Evolutionary conservation across 30 jellyfish, hydroid and myxozoan species (phyloP), one percentile per base, ranked within the genome.

Genomic region (Pelagia noctiluca): DNA sequence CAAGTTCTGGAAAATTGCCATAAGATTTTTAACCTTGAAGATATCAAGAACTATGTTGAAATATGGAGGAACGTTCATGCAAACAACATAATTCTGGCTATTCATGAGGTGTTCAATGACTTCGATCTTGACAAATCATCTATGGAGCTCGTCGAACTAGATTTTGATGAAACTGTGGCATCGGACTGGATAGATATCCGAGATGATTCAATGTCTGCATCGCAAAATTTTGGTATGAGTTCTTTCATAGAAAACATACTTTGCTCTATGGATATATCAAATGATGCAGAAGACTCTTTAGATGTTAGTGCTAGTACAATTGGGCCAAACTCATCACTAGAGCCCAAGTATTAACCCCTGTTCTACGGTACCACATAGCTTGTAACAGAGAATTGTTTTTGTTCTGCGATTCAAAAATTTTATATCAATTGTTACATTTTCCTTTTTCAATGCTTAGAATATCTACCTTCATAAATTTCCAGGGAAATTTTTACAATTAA

Each of bases 41-140:
- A 72, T 50, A 75, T 72, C 18, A 47, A 49, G 22, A 30, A 47
- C 10, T 72, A 35, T 72, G 85, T 72, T 37, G 85, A 72, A 47
- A 37, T 72, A 35, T 37, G 75, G 72, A 35, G 72, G 28, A 33
- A 72, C 32, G 49, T n/a, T 23, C 75, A 72, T 72, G 85, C 76
- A 19, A 72, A 72, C 73, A 72, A 72, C 50, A 72, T 72, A 19
- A 25, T 72, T 10, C 10, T 48, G n/a, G 85, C 85, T 26, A 49
- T 72, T 48, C 52, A 72, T 37, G 85, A 72, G 35, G 30, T 36
- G 32, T 47, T 72, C 75, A 29, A 72, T 25, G 75, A 72, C 73
- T 72, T 72, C 47, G 52, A 72, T n/a, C 32, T 50, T 18, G 75
- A 72, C 52, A 21, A 22, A 23, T 22, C 31, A 24, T 34, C 60